Conservation (phyloP, 2,113 vertebrate species). For the Dipodomys stephensi region DNA sequence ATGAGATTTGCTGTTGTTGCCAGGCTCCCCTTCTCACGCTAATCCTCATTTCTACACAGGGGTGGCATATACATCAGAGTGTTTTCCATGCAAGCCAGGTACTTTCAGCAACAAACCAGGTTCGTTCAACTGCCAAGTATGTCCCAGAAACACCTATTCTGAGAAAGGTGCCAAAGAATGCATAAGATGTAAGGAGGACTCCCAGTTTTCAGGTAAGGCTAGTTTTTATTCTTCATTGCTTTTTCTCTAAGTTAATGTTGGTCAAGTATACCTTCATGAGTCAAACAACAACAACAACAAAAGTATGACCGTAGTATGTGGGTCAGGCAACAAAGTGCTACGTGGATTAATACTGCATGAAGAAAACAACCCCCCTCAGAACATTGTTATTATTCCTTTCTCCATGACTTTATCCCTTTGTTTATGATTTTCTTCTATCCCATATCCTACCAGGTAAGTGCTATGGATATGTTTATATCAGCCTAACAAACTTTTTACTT, state of each 20-base stretch:
- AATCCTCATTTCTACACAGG: constrained; percentile 85
- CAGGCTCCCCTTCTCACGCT: background rate
- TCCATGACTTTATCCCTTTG: background rate
- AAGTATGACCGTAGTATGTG: background rate
- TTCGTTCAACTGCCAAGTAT: constrained; percentile 91
- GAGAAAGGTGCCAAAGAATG: constrained; percentile 95
- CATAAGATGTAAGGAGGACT: constrained; percentile 89
- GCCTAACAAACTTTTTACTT: background rate
- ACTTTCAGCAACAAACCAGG: constrained; percentile 93
- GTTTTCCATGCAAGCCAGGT: constrained; percentile 96
- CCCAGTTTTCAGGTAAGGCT: constrained; percentile 92
- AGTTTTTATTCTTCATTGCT: background rate
- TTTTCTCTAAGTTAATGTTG: background rate
- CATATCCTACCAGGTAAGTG: background rate
- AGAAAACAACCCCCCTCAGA: background rate
- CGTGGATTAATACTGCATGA: background rate
- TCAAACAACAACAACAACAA: background rate
- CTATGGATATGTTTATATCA: background rate
- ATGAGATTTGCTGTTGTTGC: background rate
- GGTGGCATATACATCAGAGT: constrained; percentile 97
- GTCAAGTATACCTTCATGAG: background rate
- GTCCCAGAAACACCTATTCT: constrained; percentile 94
- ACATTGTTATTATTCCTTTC: background rate
- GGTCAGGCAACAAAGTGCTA: background rate
- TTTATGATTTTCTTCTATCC: background rate